Evolutionary conservation across 2,797 vertebrate genomes (phyloP).

Genomic region (Aythya fuligula): DNA sequence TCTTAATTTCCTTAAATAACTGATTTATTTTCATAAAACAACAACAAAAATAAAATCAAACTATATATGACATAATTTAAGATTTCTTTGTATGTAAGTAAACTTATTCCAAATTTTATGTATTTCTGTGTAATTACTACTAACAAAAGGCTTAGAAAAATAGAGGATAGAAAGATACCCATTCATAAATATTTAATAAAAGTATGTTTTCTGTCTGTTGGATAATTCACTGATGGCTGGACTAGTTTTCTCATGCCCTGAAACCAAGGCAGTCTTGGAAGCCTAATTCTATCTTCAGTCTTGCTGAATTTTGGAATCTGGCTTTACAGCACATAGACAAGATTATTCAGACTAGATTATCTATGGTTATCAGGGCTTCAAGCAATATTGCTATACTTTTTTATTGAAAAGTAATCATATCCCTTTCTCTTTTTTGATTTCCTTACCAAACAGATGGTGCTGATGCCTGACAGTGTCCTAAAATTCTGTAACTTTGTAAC

Average conservation of each 20-base stretch:
- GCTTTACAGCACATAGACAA: background rate
- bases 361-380: background rate
- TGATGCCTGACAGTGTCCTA: background rate
- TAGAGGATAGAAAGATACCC: background rate
- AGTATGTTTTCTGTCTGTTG: background rate
- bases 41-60: background rate
- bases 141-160: background rate
- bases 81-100: background rate
- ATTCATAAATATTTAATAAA: background rate
- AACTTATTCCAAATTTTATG: background rate
- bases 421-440: background rate
- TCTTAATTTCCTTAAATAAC: background rate
- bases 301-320: background rate
- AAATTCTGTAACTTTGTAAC: constrained; percentile 19
- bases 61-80: background rate
- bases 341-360: background rate
- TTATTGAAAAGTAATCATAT: background rate
- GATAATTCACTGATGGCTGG: background rate
- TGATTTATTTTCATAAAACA: background rate
- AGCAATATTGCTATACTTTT: background rate
- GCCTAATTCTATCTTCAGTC: background rate
- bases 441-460: background rate
- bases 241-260: background rate
- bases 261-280: background rate
- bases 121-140: background rate